Evolutionary conservation across 1,140 invertebrate species (phyloP), one percentile per base, ranked within the genome.

Genomic region (Zaprionus davidi): DNA sequence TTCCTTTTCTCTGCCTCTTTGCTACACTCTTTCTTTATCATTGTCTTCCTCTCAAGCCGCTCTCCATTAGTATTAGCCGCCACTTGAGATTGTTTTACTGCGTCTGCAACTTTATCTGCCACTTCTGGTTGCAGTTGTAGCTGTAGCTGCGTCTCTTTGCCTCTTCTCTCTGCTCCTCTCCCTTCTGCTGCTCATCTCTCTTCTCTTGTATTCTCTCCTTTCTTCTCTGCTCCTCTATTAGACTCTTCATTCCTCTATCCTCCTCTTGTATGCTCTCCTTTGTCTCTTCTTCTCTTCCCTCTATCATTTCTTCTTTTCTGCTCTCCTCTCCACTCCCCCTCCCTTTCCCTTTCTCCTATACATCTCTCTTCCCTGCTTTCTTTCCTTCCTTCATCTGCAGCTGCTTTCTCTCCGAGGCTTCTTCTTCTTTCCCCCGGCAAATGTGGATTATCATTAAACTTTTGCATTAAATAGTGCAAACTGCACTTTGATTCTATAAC

Each of bases 11-110:
- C 9, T 34, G 31, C 31, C 3, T 3, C 1, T 7, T 28, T 28
- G 5, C 26, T 1, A 28, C 6, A 28, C 26, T 28, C 26, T 34
- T 34, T 9, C 0, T 34, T 34, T 11, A 34, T 34, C 9, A 3
- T 34, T 34, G 31, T 34, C 72, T 73, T 60, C 26, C 26, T 41
- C 57, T 68, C 60, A 62, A 83, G 80, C 62, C 70, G 55, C 66
- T 69, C 62, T 82, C 76, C 64, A 67, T 58, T 71, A 22, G 63
- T 66, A 82, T 78, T 81, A 82, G 63, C 46, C 22, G 41, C 59
- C 59, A 65, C 65, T 65, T 56, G 46, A 24, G 20, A 22, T 3
- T 51, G 46, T 51, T 24, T 5, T 11, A 34, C 46, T 49, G 46
- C 17, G 20, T 9, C 46, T 51, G 46, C 46, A 51, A 51, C 46